A percentile compares a stretch with the other conserved stretches of the same genome.
Evolutionary conservation across 1,140 invertebrate genomes (phyloP).

Genomic region (Holcopasites calliopsidis): DNA sequence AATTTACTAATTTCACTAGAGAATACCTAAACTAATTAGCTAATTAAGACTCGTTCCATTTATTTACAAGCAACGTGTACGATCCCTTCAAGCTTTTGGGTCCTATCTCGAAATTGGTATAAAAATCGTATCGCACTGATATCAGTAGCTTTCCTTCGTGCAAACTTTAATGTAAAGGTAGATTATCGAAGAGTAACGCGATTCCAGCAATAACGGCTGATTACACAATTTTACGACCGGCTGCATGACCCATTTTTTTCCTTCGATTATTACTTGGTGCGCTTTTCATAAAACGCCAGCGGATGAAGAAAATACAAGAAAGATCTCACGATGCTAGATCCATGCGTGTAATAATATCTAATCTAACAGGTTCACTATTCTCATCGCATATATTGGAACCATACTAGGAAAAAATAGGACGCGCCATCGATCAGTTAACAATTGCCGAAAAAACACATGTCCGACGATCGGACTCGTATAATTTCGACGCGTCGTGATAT

Average conservation of each 20-base stretch:
- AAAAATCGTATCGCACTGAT: background rate
- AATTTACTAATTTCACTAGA: no score
- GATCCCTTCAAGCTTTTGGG: background rate
- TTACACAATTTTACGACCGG: background rate
- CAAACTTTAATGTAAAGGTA: no score
- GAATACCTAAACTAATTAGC: background rate
- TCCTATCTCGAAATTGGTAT: background rate
- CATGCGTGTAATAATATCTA: constrained; percentile 62
- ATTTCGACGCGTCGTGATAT: background rate
- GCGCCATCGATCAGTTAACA: constrained; percentile 5
- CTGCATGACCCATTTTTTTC: background rate
- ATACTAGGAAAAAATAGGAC: constrained; percentile 33
- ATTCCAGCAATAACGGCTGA: background rate
- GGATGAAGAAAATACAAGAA: constrained; percentile 52
- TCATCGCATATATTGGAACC: constrained; percentile 1
- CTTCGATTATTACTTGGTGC: background rate
- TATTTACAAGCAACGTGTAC: constrained; percentile 46
- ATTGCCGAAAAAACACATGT: background rate
- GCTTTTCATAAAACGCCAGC: constrained; percentile 8
- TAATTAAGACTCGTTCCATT: no score
- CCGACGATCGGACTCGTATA: background rate
- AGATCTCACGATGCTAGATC: constrained; percentile 69
- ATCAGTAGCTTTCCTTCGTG: no score
- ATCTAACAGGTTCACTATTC: constrained; percentile 34
- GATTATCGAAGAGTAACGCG: no score